Base-by-base conservation (phyloP, 2,888 invertebrate species). In the Athetis lepigone region DNA sequence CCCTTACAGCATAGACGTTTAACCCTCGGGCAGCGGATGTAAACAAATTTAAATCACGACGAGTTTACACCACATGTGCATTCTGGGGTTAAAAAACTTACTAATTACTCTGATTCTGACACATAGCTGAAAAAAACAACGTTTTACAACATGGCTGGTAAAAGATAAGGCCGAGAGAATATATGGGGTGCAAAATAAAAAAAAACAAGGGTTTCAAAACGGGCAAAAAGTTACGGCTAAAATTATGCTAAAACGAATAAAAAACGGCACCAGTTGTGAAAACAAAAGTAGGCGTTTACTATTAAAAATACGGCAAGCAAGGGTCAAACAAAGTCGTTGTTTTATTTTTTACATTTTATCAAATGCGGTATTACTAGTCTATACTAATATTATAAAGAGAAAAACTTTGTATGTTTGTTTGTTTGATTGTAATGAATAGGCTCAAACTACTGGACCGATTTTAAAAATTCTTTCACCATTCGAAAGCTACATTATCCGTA, bases 11-110 rank as follows among this genome's bases (percentile, higher is more conserved):
- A 57, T 50, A 86, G 87, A 86, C 77, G 77, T 81, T 70, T 83
- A 87, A 90, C 90, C 91, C 92, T 89, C 83, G 86, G 83, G 81
- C 85, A 86, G 84, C 92, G 92, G 91, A 91, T 90, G 90, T 92
- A 92, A 92, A 92, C 91, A 92, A 89, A 87, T 87, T 82, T 89
- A 89, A 89, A 88, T 89, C 86, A 89, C 84, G 47, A 80, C 75
- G 81, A 76, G 74, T 65, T 79, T 71, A 78, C 73, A 77, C 85
- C 91, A 91, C 91, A 91, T 92, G 92, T 91, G 90, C 80, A 81
- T 76, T 78, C 61, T 82, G 84, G 85, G 85, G 85, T 88, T 90
- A 89, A 90, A 90, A 90, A 90, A 85, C 85, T 85, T 66, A 70
- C 75, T 83, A 80, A 73, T 75, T 66, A 77, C 66, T 79, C 74